Evolutionary conservation across 2,113 vertebrate genomes (phyloP), one percentile per base, ranked within the genome.

Genomic region (Solea senegalensis): DNA sequence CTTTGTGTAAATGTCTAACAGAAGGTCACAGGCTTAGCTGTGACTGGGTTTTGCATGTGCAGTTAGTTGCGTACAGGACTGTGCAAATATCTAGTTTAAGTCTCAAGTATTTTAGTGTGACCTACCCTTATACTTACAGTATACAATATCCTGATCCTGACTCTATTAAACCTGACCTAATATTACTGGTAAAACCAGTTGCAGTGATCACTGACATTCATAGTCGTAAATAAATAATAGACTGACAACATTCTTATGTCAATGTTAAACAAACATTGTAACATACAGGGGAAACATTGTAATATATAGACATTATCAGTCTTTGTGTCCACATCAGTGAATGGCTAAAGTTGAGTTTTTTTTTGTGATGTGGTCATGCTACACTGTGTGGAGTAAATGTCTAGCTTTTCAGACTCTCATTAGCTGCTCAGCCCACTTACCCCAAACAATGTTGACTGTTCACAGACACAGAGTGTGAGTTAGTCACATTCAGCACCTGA

Each of bases 401-500:
- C 66, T 60, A 72, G 67, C 55, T 80, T 75, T 66, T 57, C 34
- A 44, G 72, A 69, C 55, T 78, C 63, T 79, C 53, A 65, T 78
- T 68, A 86, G 78, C 69, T 27, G 80, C 82, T 89, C 86, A 85
- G 85, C 83, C 89, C 80, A 87, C 77, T 88, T 89, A 85, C 60
- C 5, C 2, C 61, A 76, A 81, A 86, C 88, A 85, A 68, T 85
- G 71, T 80, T 62, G 61, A 54, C 48, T 46, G 59, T 60, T 78
- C 73, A 74, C 62, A 76, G 56, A 66, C 70, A 21, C 26, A 41
- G 52, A 39, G 49, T 54, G 75, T 74, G 52, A 63, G 48, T 88
- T 81, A 87, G 43, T 87, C 85, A 90, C 72, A 84, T 68, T 61
- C 14, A 82, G 68, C 88, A 80, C 81, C 80, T 90, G 91, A 91